These are phyloP conservation scores for Charanyca ferruginea DNA, from an alignment of 2,888 invertebrate genomes.

Conservation along the genomic window DNA sequence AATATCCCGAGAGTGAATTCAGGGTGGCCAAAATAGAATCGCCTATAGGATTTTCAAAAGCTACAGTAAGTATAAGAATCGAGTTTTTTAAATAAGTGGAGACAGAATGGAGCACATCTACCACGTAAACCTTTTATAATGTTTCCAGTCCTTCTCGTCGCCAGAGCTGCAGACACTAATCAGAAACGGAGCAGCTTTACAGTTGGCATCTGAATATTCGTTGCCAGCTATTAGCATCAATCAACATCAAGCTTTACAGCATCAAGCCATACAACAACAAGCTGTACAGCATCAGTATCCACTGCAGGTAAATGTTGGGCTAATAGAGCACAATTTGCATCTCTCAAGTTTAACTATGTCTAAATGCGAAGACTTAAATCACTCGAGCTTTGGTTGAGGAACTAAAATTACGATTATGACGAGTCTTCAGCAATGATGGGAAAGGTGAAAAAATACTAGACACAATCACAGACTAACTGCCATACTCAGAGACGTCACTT, in stretches of 20 bases:
- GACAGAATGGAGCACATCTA: background rate
- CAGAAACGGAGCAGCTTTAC: constrained; percentile 82
- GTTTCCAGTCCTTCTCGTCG: constrained; percentile 64
- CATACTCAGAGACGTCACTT: no score
- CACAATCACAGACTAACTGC: no score
- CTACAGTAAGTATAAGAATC: constrained; percentile 72
- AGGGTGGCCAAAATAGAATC: constrained; percentile 79
- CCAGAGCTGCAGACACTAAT: constrained; percentile 85
- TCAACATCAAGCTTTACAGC: constrained; percentile 81
- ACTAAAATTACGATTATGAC: no score
- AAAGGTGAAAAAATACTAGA: no score
- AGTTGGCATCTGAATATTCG: constrained; percentile 84
- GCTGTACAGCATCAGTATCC: constrained; percentile 73
- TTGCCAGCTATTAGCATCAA: constrained; percentile 84
- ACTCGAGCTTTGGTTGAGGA: no score
- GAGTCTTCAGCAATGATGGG: no score
- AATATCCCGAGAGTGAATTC: constrained; percentile 76
- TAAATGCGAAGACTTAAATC: no score
- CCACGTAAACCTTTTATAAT: background rate
- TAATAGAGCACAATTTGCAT: no score
- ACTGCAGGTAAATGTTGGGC: constrained; percentile 73
- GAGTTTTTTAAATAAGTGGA: no score
- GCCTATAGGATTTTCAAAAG: constrained; percentile 85
- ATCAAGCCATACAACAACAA: constrained; percentile 77
- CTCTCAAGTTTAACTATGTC: no score